Conservation (phyloP, 2,797 vertebrate genomes). For the Pipistrellus pipistrellus region DNA sequence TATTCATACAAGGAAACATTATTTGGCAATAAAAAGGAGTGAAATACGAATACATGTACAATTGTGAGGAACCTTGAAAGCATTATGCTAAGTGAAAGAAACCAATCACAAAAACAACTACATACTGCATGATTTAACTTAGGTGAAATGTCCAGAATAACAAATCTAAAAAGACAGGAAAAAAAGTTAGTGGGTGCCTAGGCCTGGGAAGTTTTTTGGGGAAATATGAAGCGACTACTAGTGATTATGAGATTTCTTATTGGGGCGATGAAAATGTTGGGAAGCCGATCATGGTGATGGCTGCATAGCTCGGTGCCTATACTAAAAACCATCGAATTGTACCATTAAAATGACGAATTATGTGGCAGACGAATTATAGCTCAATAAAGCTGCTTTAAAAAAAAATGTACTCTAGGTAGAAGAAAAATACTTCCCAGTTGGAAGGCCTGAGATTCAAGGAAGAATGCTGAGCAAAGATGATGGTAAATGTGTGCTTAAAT, state of each 20-base stretch:
- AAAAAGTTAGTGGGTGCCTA: not conserved
- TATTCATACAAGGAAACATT: not conserved
- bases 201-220: not conserved
- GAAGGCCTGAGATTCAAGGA: not conserved
- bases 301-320: not conserved
- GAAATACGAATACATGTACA: not conserved
- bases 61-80: not conserved
- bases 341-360: constrained; percentile 4
- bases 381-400: not conserved
- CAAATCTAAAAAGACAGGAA: not conserved
- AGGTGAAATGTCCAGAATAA: not conserved
- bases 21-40: constrained; percentile 5
- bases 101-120: not conserved
- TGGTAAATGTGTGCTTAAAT: not conserved
- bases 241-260: not conserved
- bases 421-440: constrained; percentile 9
- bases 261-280: not conserved
- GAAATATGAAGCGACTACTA: not conserved
- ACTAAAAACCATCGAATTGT: not conserved
- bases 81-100: not conserved
- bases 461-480: not conserved
- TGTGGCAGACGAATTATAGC: not conserved
- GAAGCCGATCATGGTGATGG: not conserved
- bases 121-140: not conserved
- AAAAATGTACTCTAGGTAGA: not conserved